Evolutionary conservation across 1,140 invertebrate species (phyloP), one percentile per base, ranked within the genome.

Genomic region (Sycophaga agraensis): DNA sequence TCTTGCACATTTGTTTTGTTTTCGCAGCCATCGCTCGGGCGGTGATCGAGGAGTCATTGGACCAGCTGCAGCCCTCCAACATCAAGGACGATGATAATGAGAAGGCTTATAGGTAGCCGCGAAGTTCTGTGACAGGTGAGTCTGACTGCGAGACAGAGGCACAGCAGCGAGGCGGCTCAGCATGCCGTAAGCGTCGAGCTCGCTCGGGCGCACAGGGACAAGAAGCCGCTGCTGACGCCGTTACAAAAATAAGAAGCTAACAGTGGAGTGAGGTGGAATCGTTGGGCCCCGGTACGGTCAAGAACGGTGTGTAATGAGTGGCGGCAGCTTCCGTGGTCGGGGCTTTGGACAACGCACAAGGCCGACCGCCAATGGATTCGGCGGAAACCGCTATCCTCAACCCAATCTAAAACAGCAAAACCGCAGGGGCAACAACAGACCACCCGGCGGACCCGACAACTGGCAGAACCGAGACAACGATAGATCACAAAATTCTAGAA

Each of bases 271-370:
- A 45, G n/a, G 40, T 19, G 17, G 34, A 31, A 45, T 46, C 31
- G 35, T 50, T 50, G 57, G 49, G 49, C 49, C 39, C 26, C 14
- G 39, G 28, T 34, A 19, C 42, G 49, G 35, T 45, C 21, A 39
- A 35, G 58, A 56, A 56, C 34, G 22, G 35, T 43, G 60, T 56
- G 62, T 54, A 34, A 64, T 64, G 62, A 64, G 62, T 59, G 28
- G 56, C 62, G 40, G 56, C 26, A 16, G 35, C 22, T 58, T 37
- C n/a, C 60, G 60, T 45, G 62, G 62, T 54, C 62, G 62, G 40
- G 62, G 62, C 49, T 59, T 64, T 64, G 62, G 48, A 48, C 56
- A 59, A 59, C 62, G 53, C 39, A 48, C 50, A 40, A 43, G 61
- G 54, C 61, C 62, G 12, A 64, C 48, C 40, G 48, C 62, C 22